Base-by-base conservation (phyloP, 2,113 vertebrate species). In the Pelvicachromis taeniatus region DNA sequence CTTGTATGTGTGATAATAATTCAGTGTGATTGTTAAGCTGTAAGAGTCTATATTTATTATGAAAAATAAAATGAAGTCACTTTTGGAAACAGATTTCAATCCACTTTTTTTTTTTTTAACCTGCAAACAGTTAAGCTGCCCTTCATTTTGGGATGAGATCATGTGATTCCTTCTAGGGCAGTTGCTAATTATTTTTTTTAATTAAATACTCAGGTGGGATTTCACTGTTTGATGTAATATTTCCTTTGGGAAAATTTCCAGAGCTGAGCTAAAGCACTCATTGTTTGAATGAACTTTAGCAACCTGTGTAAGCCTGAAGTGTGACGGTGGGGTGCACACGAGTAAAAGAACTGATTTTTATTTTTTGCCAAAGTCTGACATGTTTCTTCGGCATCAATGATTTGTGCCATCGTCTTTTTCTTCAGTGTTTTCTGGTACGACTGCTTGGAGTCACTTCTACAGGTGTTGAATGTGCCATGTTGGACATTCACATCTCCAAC, bases 1-100 rank as follows among this genome's bases (percentile, higher is more conserved):
- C 26, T 65, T 73, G 40, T 86, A 89, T 94, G 84, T 93, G 86
- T 83, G 40, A 89, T 88, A 73, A 79, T 85, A 4, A 21, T 79
- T 73, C 26, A 75, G 29, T 91, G 33, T 87, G 89, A 92, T 93
- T 85, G 68, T 90, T 78, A 65, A 87, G 45, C 68, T 77, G 81
- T 87, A 40, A 81, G 6, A 85, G 14, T 81, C 40, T 90, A 91
- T 95, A 95, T 95, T 95, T 94, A 95, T 94, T 92, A 79, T 86
- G 29, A 82, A 50, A 90, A 92, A 87, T 84, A 86, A 90, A 84
- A 85, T 81, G 21, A 77, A 45, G 31, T 82, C 13, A 42, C 78
- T 84, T 88, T 79, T 81, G 21, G 63, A 81, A 89, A 81, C 17
- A 61, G 7, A 58, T 89, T 78, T 80, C 40, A 54, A 48, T 52